phyloP scores from a whole-genome alignment of 2,888 invertebrate species.

The Diabrotica balteata region DNA sequence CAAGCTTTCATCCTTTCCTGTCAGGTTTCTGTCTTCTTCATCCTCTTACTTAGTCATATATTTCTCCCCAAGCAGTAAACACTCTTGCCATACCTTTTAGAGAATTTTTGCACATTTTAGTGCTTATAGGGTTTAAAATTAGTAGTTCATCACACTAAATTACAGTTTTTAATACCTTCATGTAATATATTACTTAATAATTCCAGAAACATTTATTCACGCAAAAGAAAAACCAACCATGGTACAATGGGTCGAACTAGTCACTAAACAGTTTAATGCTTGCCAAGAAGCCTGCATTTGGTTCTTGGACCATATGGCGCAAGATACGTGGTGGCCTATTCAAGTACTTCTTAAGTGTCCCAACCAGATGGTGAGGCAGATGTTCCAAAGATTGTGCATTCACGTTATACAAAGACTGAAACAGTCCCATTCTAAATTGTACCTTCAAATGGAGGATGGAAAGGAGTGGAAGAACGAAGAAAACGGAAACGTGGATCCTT shows the following conservation, averaged over 20 bases:
- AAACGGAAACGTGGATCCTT: conserved; percentile 60
- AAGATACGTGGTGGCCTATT: conserved; percentile 95
- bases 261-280: conserved; percentile 93
- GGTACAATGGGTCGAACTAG: conserved; percentile 95
- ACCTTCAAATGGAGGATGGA: conserved; percentile 60
- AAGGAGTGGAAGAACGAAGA: conserved; percentile 58
- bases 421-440: conserved; percentile 67
- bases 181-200: neutral
- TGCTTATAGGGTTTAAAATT: no score
- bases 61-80: no score
- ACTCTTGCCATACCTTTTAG: no score
- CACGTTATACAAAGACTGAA: conserved; percentile 91
- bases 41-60: no score
- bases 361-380: conserved; percentile 95
- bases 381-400: conserved; percentile 94
- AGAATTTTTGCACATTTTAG: no score
- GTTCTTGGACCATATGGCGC: conserved; percentile 92
- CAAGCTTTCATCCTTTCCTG: no score
- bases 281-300: conserved; percentile 90
- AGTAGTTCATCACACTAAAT: no score
- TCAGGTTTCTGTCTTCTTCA: no score
- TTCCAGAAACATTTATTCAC: conserved; percentile 88
- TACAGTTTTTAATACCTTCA: no score
- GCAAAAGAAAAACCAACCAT: conserved; percentile 98
- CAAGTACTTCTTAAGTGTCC: conserved; percentile 92